Percentiles rank a stretch among this genome's conserved stretches.
These are phyloP conservation scores for Morpho helenor DNA, from an alignment of 2,888 invertebrate species.

Conservation along the genomic window DNA sequence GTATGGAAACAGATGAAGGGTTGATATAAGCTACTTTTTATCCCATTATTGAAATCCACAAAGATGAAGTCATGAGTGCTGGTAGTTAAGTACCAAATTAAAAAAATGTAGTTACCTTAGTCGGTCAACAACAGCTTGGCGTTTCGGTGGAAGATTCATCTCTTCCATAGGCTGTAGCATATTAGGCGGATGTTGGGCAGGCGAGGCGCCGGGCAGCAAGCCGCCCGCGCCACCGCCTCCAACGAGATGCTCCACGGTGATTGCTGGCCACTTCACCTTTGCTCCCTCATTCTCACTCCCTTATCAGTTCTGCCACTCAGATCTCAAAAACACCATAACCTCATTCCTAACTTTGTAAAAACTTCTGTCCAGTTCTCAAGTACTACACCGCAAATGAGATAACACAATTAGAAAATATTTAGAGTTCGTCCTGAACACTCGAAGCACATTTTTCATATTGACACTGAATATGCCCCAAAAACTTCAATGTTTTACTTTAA, in stretches of 20 bases:
- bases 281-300: conserved; percentile 50
- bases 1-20: no score
- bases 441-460: conserved; percentile 58
- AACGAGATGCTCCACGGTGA: conserved; percentile 87
- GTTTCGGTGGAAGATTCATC: conserved; percentile 89
- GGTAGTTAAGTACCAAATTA: no score
- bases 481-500: conserved; percentile 7
- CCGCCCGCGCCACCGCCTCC: conserved; percentile 85
- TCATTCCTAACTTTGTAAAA: conserved; percentile 44
- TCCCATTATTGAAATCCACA: no score
- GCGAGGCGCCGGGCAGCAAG: conserved; percentile 81
- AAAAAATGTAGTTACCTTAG: conserved; percentile 66
- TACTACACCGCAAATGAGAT: conserved; percentile 59
- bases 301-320: conserved; percentile 32
- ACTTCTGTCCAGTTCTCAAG: conserved; percentile 42
- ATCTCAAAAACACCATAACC: conserved; percentile 37
- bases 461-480: conserved; percentile 32
- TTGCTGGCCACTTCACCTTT: conserved; percentile 49
- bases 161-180: conserved; percentile 81
- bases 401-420: conserved; percentile 56
- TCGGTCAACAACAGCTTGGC: conserved; percentile 92
- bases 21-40: no score
- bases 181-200: conserved; percentile 81
- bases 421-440: conserved; percentile 62
- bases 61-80: no score